Evolutionary conservation across 2,888 invertebrate species (phyloP).

Genomic region (Pimpla rufipes): DNA sequence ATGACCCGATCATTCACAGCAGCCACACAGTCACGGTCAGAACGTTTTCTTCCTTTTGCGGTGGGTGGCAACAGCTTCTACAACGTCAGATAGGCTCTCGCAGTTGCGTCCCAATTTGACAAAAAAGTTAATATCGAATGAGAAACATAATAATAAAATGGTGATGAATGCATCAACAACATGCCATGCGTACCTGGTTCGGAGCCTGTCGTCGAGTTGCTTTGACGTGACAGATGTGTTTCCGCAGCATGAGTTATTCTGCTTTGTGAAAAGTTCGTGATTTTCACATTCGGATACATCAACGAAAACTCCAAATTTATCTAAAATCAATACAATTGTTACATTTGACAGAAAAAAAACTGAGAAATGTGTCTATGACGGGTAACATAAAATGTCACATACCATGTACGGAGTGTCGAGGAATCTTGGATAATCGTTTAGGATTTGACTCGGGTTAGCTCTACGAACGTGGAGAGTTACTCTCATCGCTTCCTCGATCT

Average conservation of each 20-base stretch:
- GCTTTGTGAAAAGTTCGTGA: too few relatives aligned
- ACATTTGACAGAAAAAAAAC: neutral
- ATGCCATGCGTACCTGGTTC: too few relatives aligned
- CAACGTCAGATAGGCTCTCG: conserved; percentile 52
- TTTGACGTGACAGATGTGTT: too few relatives aligned
- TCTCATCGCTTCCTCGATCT: neutral
- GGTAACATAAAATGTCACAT: neutral
- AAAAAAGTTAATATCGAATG: too few relatives aligned
- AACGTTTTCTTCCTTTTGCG: conserved; percentile 58
- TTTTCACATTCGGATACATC: too few relatives aligned
- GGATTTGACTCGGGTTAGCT: neutral
- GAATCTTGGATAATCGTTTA: neutral
- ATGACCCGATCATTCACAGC: conserved; percentile 43
- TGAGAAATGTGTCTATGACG: too few relatives aligned
- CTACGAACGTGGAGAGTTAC: neutral
- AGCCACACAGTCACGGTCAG: conserved; percentile 39
- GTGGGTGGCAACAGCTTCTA: conserved; percentile 62
- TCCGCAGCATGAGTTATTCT: too few relatives aligned
- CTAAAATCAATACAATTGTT: too few relatives aligned
- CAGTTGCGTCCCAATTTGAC: conserved; percentile 64
- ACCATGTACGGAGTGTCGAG: neutral
- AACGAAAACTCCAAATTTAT: too few relatives aligned
- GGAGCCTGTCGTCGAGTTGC: too few relatives aligned
- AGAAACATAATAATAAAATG: too few relatives aligned
- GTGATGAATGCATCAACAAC: neutral